phyloP scores from a whole-genome alignment of 2,113 vertebrate species.

The Urocolius indicus region DNA sequence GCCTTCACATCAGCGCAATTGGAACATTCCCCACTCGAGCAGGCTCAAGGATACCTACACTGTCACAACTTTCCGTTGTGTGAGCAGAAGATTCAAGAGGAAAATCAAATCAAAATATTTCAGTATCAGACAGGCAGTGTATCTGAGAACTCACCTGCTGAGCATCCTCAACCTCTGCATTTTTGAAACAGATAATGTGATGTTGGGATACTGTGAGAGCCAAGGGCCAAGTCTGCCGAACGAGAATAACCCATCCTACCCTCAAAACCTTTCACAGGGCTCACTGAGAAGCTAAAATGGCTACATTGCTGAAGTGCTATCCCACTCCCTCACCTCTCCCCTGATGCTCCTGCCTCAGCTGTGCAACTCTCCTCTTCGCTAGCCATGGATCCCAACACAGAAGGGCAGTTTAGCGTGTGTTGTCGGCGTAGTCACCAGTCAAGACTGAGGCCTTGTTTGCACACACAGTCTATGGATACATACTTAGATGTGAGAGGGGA shows the following conservation, averaged over 20 bases:
- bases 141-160: not conserved
- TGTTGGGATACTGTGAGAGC: accelerated
- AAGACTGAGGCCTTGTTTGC: accelerated
- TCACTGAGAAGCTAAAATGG: not conserved
- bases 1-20: not conserved
- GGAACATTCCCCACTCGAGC: not conserved
- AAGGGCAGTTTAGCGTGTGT: not conserved
- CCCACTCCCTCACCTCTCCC: accelerated
- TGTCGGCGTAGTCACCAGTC: accelerated
- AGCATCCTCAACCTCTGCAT: not conserved
- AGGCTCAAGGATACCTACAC: not conserved
- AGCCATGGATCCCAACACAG: not conserved
- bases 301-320: accelerated
- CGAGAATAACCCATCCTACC: not conserved
- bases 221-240: not conserved
- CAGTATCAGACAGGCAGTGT: not conserved
- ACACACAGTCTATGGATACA: not conserved
- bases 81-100: not conserved
- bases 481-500: accelerated
- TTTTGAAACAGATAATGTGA: not conserved
- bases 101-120: not conserved
- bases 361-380: not conserved
- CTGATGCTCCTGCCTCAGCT: not conserved
- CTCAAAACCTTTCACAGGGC: not conserved
- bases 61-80: not conserved